Conservation (phyloP, 2,888 invertebrate genomes). For the Molorchus minor region DNA sequence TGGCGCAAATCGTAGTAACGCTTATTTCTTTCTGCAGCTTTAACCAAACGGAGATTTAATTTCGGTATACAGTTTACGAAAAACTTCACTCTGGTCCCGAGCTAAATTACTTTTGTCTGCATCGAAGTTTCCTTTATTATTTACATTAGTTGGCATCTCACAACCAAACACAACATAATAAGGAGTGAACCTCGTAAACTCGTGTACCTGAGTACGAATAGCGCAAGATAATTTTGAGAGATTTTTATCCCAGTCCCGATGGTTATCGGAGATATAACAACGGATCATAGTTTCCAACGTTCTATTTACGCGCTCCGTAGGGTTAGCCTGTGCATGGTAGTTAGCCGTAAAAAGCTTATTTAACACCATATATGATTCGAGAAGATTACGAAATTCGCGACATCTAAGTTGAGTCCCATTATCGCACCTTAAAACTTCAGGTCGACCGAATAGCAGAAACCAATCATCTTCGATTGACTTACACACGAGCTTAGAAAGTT, state of each 20-base stretch:
- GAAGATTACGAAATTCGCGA: constrained; percentile 17
- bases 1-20: no score
- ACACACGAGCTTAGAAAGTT: constrained; percentile 21
- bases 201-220: background rate
- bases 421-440: constrained; percentile 33
- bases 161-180: no score
- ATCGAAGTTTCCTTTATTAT: background rate
- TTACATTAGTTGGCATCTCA: no score
- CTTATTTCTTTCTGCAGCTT: background rate
- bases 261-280: background rate
- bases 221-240: background rate
- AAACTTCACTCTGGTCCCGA: no score
- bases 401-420: constrained; percentile 37
- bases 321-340: constrained; percentile 32
- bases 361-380: constrained; percentile 21
- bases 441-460: constrained; percentile 34
- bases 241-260: background rate
- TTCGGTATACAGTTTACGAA: no score
- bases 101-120: background rate
- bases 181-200: background rate
- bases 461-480: constrained; percentile 32
- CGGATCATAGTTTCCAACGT: constrained; percentile 29
- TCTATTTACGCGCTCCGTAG: constrained; percentile 32
- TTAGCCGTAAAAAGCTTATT: constrained; percentile 27
- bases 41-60: background rate